Base-by-base conservation (phyloP, 2,888 invertebrate species). In the Lingula anatina region DNA sequence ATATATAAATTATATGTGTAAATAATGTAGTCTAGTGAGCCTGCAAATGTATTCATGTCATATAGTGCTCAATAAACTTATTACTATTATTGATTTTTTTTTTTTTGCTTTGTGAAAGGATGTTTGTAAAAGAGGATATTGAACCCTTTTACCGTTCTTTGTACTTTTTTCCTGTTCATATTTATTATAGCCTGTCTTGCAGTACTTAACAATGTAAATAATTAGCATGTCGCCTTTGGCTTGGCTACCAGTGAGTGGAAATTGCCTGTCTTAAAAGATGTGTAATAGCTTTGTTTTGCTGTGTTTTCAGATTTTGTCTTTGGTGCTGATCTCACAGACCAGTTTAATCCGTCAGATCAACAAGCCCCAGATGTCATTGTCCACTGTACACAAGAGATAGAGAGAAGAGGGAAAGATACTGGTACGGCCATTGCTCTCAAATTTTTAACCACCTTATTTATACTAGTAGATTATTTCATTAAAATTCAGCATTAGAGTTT, bases 321-420 rank as follows among this genome's bases (percentile, higher is more conserved):
- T 70, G 86, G 86, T 21, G 78, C 82, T 52, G 83, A 83, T 25
- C 75, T 87, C 50, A 82, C 83, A 62, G 78, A 81, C 44, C 85
- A 85, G 70, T 84, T 86, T 68, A 81, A 82, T 62, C 76, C 81
- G 9, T 65, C 76, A 37, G 81, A 81, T 49, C 72, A 79, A 39
- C 77, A 80, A 47, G 85, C 86, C 5, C 87, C 87, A 15, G 69
- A 79, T 52, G 75, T 85, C 40, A 79, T 86, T 26, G 80, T 83
- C 45, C 79, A 81, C 58, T 85, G 84, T 66, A 80, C 81, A 2
- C 78, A 81, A 53, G 84, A 83, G 62, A 78, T 87, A 47, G 86
- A 87, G 71, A 75, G 79, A 51, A 77, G 81, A 59, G 84, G 83
- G 73, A 56, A 70, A 24, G 28, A 48, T 18, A 49, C 3, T 27